Conservation (phyloP, 1,140 invertebrate species). For the Cylas formicarius region DNA sequence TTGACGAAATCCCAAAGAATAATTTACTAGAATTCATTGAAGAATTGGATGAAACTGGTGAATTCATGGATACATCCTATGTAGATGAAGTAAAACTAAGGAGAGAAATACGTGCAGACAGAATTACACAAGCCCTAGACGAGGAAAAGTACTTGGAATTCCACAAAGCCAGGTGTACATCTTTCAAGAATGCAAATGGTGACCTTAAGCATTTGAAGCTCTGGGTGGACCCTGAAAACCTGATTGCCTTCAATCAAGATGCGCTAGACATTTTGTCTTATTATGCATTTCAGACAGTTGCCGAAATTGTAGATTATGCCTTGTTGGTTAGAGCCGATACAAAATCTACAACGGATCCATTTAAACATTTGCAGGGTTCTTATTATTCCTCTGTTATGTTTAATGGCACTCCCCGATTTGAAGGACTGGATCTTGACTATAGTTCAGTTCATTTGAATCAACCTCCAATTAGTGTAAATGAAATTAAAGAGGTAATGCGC, state of each 20-base stretch:
- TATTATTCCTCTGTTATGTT: conserved; percentile 44
- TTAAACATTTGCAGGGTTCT: conserved; percentile 47
- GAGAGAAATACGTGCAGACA: conserved; percentile 46
- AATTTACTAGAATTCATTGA: conserved; percentile 45
- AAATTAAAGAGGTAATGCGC: conserved; percentile 49
- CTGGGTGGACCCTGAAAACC: conserved; percentile 48
- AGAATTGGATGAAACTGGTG: conserved; percentile 51
- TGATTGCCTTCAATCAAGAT: conserved; percentile 41
- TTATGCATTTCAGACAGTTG: conserved; percentile 64
- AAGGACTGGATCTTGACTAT: conserved; percentile 43
- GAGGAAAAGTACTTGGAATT: conserved; percentile 51
- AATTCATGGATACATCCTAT: conserved; percentile 45
- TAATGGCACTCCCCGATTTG: conserved; percentile 41
- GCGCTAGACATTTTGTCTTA: conserved; percentile 60
- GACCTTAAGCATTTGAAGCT: conserved; percentile 44
- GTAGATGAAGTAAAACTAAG: conserved; percentile 47
- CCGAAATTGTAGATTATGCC: conserved; percentile 61
- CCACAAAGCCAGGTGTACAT: conserved; percentile 30
- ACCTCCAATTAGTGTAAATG: conserved; percentile 46
- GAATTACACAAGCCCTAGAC: conserved; percentile 46
- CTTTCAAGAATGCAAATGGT: conserved; percentile 29
- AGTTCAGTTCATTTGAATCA: conserved; percentile 46
- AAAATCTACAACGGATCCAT: conserved; percentile 48
- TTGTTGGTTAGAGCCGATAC: conserved; percentile 57
- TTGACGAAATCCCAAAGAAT: conserved; percentile 25